phyloP scores from a whole-genome alignment of 2,888 invertebrate species.

The Netelia fuscicornis region DNA sequence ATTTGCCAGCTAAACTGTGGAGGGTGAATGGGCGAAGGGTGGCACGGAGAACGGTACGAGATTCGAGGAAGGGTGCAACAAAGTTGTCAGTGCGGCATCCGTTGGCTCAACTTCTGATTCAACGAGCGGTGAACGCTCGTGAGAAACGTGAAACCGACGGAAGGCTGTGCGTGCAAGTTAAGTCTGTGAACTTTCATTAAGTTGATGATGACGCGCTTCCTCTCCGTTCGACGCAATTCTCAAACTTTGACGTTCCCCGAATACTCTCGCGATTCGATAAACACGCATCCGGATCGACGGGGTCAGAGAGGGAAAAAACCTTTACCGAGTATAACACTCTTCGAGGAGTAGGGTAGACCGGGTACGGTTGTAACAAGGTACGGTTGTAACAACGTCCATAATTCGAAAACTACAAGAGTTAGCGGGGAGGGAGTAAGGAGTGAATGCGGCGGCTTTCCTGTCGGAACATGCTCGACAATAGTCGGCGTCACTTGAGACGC shows the following conservation, averaged over 20 bases:
- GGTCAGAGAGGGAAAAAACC: not conserved
- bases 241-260: constrained; percentile 24
- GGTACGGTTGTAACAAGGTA: no score
- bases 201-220: constrained; percentile 27
- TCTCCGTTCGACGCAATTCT: constrained; percentile 45
- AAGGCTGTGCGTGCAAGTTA: constrained; percentile 47
- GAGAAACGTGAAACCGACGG: constrained; percentile 15
- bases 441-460: no score
- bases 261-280: constrained; percentile 10
- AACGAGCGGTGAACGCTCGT: constrained; percentile 10
- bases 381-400: no score
- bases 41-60: not conserved
- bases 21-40: constrained; percentile 5
- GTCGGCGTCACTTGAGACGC: no score
- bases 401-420: no score
- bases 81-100: constrained; percentile 48
- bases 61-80: constrained; percentile 1
- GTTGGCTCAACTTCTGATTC: constrained; percentile 54
- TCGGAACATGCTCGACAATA: no score
- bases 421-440: no score
- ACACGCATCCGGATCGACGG: no score
- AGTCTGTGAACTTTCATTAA: constrained; percentile 54
- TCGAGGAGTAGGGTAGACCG: not conserved
- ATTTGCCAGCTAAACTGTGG: constrained; percentile 47
- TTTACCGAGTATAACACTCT: not conserved